Percentiles rank a stretch among this genome's conserved stretches.
Evolutionary conservation across 2,797 vertebrate genomes (phyloP).

Genomic region (Acanthurus lineatus): DNA sequence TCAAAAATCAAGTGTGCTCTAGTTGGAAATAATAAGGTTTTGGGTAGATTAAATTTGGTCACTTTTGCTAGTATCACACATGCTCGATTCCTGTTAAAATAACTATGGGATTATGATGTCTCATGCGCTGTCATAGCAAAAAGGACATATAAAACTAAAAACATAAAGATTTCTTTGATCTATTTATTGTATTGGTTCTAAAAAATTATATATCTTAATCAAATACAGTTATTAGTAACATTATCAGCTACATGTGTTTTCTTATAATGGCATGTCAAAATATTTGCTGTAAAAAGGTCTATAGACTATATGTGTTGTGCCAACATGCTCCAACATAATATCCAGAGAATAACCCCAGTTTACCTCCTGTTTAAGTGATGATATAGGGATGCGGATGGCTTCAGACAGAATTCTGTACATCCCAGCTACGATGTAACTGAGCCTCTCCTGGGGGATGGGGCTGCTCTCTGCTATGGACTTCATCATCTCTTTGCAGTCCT

Average conservation of each 20-base stretch:
- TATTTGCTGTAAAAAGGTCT: too few relatives aligned
- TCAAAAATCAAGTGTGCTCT: background rate
- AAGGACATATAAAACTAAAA: too few relatives aligned
- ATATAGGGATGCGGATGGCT: constrained; percentile 85
- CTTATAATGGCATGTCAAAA: too few relatives aligned
- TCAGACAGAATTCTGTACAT: constrained; percentile 88
- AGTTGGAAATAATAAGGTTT: background rate
- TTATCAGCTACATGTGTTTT: too few relatives aligned
- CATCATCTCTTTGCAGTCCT: constrained; percentile 86
- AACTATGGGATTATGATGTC: too few relatives aligned
- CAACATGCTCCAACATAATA: background rate
- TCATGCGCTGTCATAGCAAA: too few relatives aligned
- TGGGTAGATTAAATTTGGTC: too few relatives aligned
- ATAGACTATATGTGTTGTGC: background rate
- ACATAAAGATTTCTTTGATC: too few relatives aligned
- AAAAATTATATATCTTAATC: too few relatives aligned
- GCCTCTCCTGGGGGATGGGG: constrained; percentile 85
- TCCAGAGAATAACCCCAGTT: constrained; percentile 28
- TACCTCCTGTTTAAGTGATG: constrained; percentile 89
- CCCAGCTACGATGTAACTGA: constrained; percentile 87
- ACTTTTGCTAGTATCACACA: background rate
- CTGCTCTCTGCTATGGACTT: constrained; percentile 80
- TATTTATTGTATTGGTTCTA: too few relatives aligned
- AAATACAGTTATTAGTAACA: too few relatives aligned
- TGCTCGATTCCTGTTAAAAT: too few relatives aligned